A percentile compares a stretch with the other conserved stretches of the same genome.
Evolutionary conservation across 2,113 vertebrate genomes (phyloP).

Genomic region (Phyllopteryx taeniolatus): DNA sequence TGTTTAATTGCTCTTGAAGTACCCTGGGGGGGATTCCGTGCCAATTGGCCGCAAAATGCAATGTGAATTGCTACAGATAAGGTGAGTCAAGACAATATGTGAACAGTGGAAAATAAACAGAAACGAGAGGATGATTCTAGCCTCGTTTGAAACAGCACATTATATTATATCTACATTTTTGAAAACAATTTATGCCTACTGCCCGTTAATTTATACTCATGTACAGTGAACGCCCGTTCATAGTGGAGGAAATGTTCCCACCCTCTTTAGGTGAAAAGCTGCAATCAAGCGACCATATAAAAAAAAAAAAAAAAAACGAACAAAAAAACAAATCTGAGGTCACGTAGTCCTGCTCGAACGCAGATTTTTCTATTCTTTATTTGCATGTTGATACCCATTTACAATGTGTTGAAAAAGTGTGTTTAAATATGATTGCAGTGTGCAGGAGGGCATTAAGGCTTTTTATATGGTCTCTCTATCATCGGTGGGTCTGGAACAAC

Average conservation of each 20-base stretch:
- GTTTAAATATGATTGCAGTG: too few relatives aligned
- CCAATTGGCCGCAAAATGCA: constrained; percentile 37
- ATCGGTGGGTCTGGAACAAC: neutral
- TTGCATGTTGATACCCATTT: too few relatives aligned
- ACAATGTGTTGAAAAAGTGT: too few relatives aligned
- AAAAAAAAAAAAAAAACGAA: too few relatives aligned
- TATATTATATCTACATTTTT: neutral
- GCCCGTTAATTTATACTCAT: neutral
- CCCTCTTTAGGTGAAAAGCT: neutral
- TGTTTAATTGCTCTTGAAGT: constrained; percentile 44
- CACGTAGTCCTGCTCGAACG: too few relatives aligned
- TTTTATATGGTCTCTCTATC: neutral
- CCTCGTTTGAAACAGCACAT: constrained; percentile 1
- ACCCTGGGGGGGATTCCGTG: constrained; percentile 15
- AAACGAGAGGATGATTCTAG: constrained; percentile 6
- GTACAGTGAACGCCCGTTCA: neutral
- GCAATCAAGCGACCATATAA: neutral
- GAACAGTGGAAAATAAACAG: constrained; percentile 28
- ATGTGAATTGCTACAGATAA: constrained; percentile 38
- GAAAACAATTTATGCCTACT: too few relatives aligned
- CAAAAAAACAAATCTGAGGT: too few relatives aligned
- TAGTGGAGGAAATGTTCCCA: too few relatives aligned
- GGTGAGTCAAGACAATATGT: constrained; percentile 36
- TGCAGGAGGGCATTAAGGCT: neutral
- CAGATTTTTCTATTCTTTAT: too few relatives aligned